These are phyloP conservation scores for Pseudomyrmex concolor DNA, from an alignment of 1,140 invertebrate genomes.

Conservation along the genomic window DNA sequence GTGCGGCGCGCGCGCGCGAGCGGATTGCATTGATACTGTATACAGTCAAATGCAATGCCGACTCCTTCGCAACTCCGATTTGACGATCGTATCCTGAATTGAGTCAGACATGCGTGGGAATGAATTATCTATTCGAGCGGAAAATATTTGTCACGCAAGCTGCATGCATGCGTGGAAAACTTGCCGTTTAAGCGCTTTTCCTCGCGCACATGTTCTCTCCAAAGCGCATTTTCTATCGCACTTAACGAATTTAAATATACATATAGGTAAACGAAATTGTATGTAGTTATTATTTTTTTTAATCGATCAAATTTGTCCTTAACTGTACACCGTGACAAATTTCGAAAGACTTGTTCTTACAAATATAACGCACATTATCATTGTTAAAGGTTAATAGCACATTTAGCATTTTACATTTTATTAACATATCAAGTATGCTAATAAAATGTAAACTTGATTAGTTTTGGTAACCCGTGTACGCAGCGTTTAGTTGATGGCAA, in stretches of 20 bases:
- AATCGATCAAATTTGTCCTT: not conserved
- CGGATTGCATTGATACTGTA: slow-evolving; percentile 22
- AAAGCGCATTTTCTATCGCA: not conserved
- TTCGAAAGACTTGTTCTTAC: not conserved
- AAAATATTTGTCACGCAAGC: slow-evolving; percentile 47
- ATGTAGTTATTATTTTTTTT: not conserved
- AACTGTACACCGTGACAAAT: not conserved
- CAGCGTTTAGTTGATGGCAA: not conserved
- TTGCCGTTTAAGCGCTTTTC: not conserved
- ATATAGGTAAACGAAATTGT: not conserved
- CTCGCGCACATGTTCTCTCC: not conserved
- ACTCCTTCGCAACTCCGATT: slow-evolving; percentile 33
- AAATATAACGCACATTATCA: no score
- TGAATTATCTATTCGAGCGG: slow-evolving; percentile 37
- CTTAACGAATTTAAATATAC: not conserved
- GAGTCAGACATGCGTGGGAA: slow-evolving; percentile 53
- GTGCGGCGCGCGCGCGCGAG: not conserved
- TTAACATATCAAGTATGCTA: no score
- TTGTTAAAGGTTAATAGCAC: no score
- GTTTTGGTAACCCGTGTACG: no score
- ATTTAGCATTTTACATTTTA: no score
- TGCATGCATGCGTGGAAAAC: not conserved
- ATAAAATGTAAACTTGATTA: not conserved
- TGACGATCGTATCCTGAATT: slow-evolving; percentile 48
- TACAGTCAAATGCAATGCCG: slow-evolving; percentile 21